Conservation (phyloP, 2,113 vertebrate species). For the Pseudonaja textilis region DNA sequence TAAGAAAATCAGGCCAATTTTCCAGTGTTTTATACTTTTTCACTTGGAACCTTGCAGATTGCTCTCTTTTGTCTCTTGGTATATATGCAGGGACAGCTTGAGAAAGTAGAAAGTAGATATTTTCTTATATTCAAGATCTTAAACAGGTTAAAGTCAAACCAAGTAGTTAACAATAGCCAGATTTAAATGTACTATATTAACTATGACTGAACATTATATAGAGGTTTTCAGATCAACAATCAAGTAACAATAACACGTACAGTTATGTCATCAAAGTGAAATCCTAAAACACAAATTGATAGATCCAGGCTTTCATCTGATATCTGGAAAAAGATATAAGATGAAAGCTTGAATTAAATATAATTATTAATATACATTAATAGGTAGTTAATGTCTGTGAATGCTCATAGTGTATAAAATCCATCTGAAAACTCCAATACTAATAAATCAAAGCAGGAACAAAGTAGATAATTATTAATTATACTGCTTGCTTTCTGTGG, state of each 20-base stretch:
- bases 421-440: not conserved
- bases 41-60: not conserved
- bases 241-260: not conserved
- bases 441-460: slow-evolving; percentile 23
- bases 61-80: not conserved
- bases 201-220: not conserved
- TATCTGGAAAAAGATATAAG: not conserved
- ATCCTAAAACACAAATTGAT: not conserved
- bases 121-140: not conserved
- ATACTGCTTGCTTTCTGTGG: not conserved
- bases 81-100: not conserved
- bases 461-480: slow-evolving; percentile 7
- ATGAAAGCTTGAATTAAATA: not conserved
- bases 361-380: not conserved
- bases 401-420: slow-evolving; percentile 4
- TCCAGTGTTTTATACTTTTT: not conserved
- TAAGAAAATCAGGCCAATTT: not conserved
- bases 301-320: not conserved
- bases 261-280: not conserved
- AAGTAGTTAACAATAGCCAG: not conserved
- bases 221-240: not conserved
- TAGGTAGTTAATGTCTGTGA: not conserved
- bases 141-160: not conserved
- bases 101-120: not conserved
- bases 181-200: not conserved